Percentiles rank a stretch among this genome's conserved stretches.
These are phyloP conservation scores for Notocelia uddmanniana DNA, from an alignment of 2,888 invertebrate genomes.

Conservation along the genomic window DNA sequence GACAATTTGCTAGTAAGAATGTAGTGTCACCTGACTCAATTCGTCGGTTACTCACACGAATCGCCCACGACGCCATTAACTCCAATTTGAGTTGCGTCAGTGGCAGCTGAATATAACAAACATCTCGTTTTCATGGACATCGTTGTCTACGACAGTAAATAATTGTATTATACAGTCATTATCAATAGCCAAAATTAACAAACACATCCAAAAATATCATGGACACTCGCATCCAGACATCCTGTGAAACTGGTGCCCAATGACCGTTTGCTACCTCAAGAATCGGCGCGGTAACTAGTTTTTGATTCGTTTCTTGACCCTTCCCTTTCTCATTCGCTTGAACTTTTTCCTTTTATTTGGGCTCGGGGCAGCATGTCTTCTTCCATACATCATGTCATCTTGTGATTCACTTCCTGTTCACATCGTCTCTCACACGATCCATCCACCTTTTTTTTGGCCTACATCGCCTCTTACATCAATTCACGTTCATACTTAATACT, in stretches of 20 bases:
- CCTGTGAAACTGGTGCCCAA: not conserved
- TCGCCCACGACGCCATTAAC: constrained; percentile 26
- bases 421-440: too few species aligned
- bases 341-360: too few species aligned
- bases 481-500: too few species aligned
- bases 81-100: constrained; percentile 36
- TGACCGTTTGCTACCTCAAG: not conserved
- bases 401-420: too few species aligned
- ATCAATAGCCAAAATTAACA: not conserved
- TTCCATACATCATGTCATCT: too few species aligned
- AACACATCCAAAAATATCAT: not conserved
- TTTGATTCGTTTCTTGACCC: too few species aligned
- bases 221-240: too few species aligned
- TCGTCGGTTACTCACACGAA: constrained; percentile 13
- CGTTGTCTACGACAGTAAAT: constrained; percentile 1
- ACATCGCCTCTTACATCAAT: too few species aligned
- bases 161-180: not conserved
- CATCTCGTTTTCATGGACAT: not conserved
- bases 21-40: constrained; percentile 2
- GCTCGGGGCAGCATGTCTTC: too few species aligned
- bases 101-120: constrained; percentile 2
- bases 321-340: too few species aligned
- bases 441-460: too few species aligned
- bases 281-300: too few species aligned
- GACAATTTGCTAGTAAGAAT: not conserved